Evolutionary conservation across 2,888 invertebrate species (phyloP).

Genomic region (Amorpha juglandis): DNA sequence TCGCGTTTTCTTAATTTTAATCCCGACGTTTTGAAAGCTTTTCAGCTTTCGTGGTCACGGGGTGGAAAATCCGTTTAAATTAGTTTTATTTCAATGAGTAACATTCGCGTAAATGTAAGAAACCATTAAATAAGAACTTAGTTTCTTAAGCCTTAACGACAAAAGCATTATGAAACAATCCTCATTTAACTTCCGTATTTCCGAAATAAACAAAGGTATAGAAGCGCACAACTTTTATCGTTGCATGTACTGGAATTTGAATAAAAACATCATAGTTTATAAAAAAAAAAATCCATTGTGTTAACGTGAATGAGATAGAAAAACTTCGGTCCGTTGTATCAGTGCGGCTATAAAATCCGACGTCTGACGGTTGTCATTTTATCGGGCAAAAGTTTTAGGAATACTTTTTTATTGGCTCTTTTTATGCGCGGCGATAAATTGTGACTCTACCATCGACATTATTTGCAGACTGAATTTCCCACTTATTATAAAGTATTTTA

Average conservation of each 20-base stretch:
- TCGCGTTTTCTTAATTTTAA: too few relatives aligned
- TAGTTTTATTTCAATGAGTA: too few relatives aligned
- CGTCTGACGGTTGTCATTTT: slow-evolving; percentile 33
- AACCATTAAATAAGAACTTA: too few relatives aligned
- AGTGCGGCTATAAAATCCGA: slow-evolving; percentile 35
- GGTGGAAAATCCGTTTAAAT: too few relatives aligned
- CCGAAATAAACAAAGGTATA: too few relatives aligned
- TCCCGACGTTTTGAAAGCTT: too few relatives aligned
- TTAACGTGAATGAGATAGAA: slow-evolving; percentile 11
- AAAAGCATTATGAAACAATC: too few relatives aligned
- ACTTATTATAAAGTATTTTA: slow-evolving; percentile 9
- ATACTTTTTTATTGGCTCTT: slow-evolving; percentile 41
- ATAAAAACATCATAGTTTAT: neutral
- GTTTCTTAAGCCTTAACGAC: too few relatives aligned
- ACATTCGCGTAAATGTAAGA: too few relatives aligned
- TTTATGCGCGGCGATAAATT: slow-evolving; percentile 35
- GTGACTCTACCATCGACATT: slow-evolving; percentile 8
- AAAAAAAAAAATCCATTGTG: neutral
- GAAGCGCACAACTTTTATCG: neutral
- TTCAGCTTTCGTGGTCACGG: too few relatives aligned
- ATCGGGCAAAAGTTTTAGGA: slow-evolving; percentile 39
- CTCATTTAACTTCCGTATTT: too few relatives aligned
- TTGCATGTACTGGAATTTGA: neutral
- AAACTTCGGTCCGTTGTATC: slow-evolving; percentile 27
- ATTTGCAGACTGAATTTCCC: slow-evolving; percentile 19